Percentiles rank a stretch among this genome's conserved stretches.
phyloP scores from a whole-genome alignment of 2,113 vertebrate genomes.

The Bubo blakistoni region DNA sequence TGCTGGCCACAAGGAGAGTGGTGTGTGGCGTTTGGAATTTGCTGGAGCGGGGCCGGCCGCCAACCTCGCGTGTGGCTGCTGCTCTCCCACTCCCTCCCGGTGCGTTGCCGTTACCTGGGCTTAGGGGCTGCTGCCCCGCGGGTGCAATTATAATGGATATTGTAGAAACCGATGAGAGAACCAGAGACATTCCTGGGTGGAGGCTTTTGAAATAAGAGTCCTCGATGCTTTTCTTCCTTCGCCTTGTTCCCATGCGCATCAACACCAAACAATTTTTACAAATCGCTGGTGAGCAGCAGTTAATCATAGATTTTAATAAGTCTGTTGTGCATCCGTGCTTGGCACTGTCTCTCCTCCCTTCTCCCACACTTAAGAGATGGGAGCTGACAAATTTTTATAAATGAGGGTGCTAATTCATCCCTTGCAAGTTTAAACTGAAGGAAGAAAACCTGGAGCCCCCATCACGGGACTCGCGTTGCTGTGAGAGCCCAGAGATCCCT shows the following conservation, averaged over 20 bases:
- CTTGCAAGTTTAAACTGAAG: neutral
- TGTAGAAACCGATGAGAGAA: neutral
- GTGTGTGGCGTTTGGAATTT: neutral
- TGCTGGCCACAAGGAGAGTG: rapidly evolving
- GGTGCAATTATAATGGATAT: neutral
- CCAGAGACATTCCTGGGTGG: neutral
- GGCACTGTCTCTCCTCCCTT: neutral
- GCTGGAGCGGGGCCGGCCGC: neutral
- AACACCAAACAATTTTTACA: neutral
- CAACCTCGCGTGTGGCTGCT: neutral
- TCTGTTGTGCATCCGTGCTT: neutral
- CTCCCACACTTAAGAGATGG: neutral
- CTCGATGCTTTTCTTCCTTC: neutral
- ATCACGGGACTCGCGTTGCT: neutral
- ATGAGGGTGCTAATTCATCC: neutral
- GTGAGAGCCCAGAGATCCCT: neutral
- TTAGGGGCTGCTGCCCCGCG: neutral
- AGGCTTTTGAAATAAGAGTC: neutral
- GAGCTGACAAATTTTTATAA: neutral
- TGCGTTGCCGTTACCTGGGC: neutral
- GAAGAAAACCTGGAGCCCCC: neutral
- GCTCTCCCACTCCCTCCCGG: neutral
- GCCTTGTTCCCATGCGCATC: rapidly evolving
- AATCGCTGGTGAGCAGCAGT: neutral
- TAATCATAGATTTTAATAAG: neutral